A percentile compares a stretch with the other conserved stretches of the same genome.
phyloP scores from a whole-genome alignment of 2,113 vertebrate genomes.

The Turnix velox region DNA sequence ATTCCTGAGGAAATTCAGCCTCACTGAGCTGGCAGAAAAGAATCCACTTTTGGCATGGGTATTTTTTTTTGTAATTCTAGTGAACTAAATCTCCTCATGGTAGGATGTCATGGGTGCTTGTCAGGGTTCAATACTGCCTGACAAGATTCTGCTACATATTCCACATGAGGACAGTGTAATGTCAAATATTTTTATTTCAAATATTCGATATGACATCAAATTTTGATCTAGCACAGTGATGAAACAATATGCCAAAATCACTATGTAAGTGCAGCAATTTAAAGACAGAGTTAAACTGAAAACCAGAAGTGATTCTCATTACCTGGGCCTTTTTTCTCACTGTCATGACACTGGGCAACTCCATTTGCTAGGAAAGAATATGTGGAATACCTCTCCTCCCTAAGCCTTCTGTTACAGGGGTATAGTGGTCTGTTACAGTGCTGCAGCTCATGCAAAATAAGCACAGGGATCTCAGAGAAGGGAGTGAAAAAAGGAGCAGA shows the following conservation, averaged over 20 bases:
- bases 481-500: not conserved
- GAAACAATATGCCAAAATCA: not conserved
- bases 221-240: not conserved
- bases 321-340: not conserved
- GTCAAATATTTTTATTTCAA: not conserved
- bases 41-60: not conserved
- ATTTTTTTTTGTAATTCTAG: not conserved
- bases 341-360: not conserved
- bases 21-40: not conserved
- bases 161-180: not conserved
- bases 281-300: not conserved
- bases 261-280: not conserved
- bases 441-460: not conserved
- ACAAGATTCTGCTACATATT: not conserved
- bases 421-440: not conserved
- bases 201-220: not conserved
- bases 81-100: not conserved
- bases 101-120: not conserved
- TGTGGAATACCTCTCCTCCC: not conserved
- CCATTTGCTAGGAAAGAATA: not conserved
- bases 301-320: not conserved
- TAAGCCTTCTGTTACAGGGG: not conserved
- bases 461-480: not conserved
- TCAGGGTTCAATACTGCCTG: not conserved
- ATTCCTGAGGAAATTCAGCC: not conserved